These are phyloP conservation scores for Holothuria leucospilota DNA, from an alignment of 53 echinoderm and acorn worm genomes.

Conservation along the genomic window DNA sequence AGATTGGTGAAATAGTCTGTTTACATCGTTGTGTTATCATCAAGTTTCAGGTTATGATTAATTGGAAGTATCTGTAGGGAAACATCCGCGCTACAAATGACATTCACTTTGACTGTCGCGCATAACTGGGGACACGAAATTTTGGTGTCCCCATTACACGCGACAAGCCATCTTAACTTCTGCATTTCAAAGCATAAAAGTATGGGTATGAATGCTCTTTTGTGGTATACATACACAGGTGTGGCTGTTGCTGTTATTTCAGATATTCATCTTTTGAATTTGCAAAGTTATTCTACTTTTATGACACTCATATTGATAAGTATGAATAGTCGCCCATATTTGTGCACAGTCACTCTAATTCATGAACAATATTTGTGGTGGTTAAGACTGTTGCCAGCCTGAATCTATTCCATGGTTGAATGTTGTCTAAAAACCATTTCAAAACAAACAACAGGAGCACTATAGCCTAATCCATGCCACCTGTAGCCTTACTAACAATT, in stretches of 20 bases:
- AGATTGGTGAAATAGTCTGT: slow-evolving; percentile 26
- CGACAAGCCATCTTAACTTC: slow-evolving; percentile 16
- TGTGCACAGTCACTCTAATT: slow-evolving; percentile 22
- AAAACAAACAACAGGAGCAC: slow-evolving; percentile 3
- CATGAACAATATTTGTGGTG: slow-evolving; percentile 26
- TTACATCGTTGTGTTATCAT: slow-evolving; percentile 22
- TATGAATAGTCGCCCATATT: slow-evolving; percentile 15
- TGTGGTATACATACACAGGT: slow-evolving; percentile 19
- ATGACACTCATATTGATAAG: slow-evolving; percentile 18
- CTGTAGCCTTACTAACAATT: slow-evolving; percentile 12
- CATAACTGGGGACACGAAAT: slow-evolving; percentile 27
- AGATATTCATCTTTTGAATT: slow-evolving; percentile 11
- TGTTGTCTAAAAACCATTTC: slow-evolving; percentile 17
- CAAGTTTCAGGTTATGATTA: slow-evolving; percentile 18
- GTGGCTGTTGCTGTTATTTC: slow-evolving; percentile 19
- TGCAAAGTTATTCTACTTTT: slow-evolving; percentile 24
- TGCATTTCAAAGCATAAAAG: slow-evolving; percentile 27
- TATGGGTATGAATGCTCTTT: slow-evolving; percentile 21
- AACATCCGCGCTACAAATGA: slow-evolving; percentile 13
- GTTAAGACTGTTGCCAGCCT: slow-evolving; percentile 26
- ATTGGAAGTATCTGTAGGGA: slow-evolving; percentile 14
- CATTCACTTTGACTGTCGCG: slow-evolving; percentile 25
- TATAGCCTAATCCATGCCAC: slow-evolving; percentile 19
- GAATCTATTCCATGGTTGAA: slow-evolving; percentile 27
- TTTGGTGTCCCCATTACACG: slow-evolving; percentile 19